These are phyloP conservation scores for Rhea americana DNA, from an alignment of 2,113 vertebrate species.

Conservation along the genomic window DNA sequence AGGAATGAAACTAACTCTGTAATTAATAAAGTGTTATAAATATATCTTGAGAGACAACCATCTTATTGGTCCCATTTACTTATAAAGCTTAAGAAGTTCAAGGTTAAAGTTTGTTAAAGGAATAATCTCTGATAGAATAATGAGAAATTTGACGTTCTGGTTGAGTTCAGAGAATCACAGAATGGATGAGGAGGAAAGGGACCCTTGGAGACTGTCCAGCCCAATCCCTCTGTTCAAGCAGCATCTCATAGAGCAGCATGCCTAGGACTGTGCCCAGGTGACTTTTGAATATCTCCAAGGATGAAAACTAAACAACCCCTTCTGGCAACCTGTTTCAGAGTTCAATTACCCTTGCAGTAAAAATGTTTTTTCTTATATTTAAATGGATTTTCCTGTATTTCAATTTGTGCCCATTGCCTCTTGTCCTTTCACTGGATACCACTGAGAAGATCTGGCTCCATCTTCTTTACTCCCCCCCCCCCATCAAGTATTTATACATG, in stretches of 20 bases:
- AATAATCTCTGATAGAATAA: background rate
- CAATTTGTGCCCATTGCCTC: too few species aligned
- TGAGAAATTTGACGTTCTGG: background rate
- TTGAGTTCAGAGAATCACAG: background rate
- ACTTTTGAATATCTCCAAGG: background rate
- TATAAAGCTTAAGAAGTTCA: background rate
- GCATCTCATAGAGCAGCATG: background rate
- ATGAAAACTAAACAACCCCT: rapidly evolving
- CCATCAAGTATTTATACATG: background rate
- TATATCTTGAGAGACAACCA: background rate
- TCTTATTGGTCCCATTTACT: background rate
- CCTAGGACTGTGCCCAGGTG: background rate
- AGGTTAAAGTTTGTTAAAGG: background rate
- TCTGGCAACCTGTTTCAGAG: background rate
- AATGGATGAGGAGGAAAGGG: background rate
- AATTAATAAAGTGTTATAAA: background rate
- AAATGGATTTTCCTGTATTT: background rate
- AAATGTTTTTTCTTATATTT: background rate
- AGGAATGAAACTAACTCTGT: background rate
- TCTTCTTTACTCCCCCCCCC: rapidly evolving
- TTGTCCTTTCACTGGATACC: background rate
- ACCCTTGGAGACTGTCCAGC: background rate
- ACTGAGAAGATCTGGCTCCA: background rate
- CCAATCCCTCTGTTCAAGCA: background rate
- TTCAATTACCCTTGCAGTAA: background rate